A percentile compares a stretch with the other conserved stretches of the same genome.
These are phyloP conservation scores for Sarcophilus harrisii DNA, from an alignment of 2,797 vertebrate species.

Conservation along the genomic window DNA sequence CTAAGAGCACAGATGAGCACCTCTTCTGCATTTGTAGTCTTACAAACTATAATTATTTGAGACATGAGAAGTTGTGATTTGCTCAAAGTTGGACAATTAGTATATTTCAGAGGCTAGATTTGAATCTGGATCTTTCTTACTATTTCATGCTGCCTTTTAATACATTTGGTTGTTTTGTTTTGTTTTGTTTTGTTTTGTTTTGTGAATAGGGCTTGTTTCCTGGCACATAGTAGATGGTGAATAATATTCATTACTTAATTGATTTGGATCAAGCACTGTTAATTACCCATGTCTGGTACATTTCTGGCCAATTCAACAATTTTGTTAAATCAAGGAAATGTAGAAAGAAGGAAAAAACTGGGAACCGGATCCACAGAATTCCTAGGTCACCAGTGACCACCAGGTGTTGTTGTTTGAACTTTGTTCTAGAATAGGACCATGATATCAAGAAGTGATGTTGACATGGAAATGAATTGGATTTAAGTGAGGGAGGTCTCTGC, in stretches of 20 bases:
- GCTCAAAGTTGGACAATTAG: neutral
- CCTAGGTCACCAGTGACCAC: neutral
- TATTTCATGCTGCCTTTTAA: neutral
- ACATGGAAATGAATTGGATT: too few relatives aligned
- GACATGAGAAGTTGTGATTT: neutral
- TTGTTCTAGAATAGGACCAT: too few relatives aligned
- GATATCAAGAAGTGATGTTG: too few relatives aligned
- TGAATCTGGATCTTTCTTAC: neutral
- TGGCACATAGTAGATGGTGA: slow-evolving; percentile 14
- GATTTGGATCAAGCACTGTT: neutral
- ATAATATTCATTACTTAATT: slow-evolving; percentile 17
- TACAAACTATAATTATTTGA: neutral
- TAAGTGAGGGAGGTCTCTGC: too few relatives aligned
- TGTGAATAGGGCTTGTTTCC: neutral
- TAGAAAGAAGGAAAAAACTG: neutral
- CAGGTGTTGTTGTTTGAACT: neutral
- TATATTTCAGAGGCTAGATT: neutral
- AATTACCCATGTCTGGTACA: neutral
- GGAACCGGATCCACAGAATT: neutral
- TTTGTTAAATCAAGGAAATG: neutral
- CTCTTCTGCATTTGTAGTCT: neutral
- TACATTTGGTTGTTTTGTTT: neutral
- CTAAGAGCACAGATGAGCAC: neutral
- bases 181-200: too few relatives aligned
- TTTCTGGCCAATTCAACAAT: neutral